phyloP scores from a whole-genome alignment of 2,113 vertebrate genomes.

The Nothoprocta pentlandii region DNA sequence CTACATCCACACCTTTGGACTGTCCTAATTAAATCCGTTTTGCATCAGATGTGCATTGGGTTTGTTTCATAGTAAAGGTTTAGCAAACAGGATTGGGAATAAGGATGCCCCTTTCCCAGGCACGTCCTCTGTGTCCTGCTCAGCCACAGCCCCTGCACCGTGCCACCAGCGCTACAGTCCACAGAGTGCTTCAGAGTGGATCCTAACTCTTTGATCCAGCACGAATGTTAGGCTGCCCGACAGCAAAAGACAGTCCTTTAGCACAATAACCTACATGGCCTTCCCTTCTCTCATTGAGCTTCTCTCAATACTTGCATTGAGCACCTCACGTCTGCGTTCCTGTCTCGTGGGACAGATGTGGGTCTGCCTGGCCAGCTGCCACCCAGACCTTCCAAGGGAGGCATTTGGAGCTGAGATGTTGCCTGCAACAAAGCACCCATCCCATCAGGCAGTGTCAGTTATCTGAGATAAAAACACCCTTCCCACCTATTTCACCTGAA shows the following conservation, averaged over 20 bases:
- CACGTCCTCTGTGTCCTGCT: fast-evolving
- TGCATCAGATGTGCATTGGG: fast-evolving
- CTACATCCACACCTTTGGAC: background rate
- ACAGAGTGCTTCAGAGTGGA: constrained; percentile 12
- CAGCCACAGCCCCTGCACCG: fast-evolving
- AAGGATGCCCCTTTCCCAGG: background rate
- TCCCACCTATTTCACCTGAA: background rate
- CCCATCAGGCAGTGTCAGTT: constrained; percentile 33
- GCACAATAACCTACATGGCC: constrained; percentile 14
- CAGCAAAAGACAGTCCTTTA: constrained; percentile 23
- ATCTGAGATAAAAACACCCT: background rate
- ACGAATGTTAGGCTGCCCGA: constrained; percentile 28
- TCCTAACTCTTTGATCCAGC: constrained; percentile 24
- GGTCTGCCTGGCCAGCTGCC: constrained; percentile 14
- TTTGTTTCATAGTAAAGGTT: background rate
- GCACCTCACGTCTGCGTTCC: background rate
- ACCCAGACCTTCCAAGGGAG: constrained; percentile 28
- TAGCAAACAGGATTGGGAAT: background rate
- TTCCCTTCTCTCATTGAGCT: background rate
- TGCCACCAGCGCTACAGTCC: constrained; percentile 5
- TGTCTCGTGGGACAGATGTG: background rate
- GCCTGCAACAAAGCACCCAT: constrained; percentile 29
- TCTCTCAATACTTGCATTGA: background rate
- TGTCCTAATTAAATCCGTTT: background rate
- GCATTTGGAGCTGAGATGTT: constrained; percentile 3